These are phyloP conservation scores for Rhopilema esculentum DNA, from an alignment of 30 jellyfish, hydroid and myxozoan species.

Conservation along the genomic window DNA sequence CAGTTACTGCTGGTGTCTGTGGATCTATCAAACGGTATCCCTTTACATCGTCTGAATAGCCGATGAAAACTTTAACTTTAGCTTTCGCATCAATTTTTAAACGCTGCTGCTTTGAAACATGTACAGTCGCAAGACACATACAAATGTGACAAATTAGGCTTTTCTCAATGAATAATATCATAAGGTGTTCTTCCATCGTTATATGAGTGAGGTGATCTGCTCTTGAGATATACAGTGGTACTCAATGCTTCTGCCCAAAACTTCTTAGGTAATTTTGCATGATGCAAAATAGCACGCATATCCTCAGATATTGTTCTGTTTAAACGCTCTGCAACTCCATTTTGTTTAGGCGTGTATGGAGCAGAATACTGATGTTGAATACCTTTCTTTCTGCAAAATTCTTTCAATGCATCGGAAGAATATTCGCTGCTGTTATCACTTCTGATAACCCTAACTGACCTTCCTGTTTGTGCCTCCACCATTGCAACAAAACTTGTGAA, in stretches of 20 bases:
- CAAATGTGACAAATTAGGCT: constrained; percentile 45
- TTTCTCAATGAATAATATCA: constrained; percentile 26
- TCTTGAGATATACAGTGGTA: constrained; percentile 41
- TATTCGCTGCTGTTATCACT: constrained; percentile 41
- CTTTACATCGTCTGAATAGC: constrained; percentile 44
- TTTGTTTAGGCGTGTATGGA: constrained; percentile 56
- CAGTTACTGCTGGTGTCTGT: not conserved
- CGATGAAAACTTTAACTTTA: constrained; percentile 10
- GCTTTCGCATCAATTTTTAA: constrained; percentile 39
- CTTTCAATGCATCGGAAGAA: constrained; percentile 1
- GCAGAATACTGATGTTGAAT: constrained; percentile 27
- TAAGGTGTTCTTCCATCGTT: constrained; percentile 34
- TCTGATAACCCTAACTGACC: constrained; percentile 10
- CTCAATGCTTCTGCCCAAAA: constrained; percentile 55
- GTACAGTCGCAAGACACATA: constrained; percentile 45
- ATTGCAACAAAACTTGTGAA: constrained; percentile 25
- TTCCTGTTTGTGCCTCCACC: constrained; percentile 42
- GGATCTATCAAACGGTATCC: constrained; percentile 39
- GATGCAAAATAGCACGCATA: constrained; percentile 43
- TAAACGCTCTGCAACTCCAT: constrained; percentile 57
- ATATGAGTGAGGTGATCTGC: constrained; percentile 17
- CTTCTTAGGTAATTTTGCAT: constrained; percentile 44
- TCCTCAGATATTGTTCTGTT: constrained; percentile 37
- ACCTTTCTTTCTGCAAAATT: constrained; percentile 39
- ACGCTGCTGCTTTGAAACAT: constrained; percentile 52